Evolutionary conservation across 2,113 vertebrate species (phyloP).

Genomic region (Misgurnus anguillicaudatus): DNA sequence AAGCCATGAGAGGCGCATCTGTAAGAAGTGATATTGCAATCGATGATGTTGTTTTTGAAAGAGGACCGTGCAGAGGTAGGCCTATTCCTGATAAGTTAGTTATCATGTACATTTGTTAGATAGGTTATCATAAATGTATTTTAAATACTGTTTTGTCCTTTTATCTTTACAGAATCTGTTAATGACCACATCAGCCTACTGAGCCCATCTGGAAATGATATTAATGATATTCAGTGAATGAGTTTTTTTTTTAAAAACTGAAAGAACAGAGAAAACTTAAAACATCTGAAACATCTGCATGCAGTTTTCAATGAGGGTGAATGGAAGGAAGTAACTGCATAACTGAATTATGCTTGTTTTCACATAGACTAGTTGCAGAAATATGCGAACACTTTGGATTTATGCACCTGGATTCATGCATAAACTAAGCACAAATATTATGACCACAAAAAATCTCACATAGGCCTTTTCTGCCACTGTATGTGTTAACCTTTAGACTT

Average conservation of each 20-base stretch:
- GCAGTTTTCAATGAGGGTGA: neutral
- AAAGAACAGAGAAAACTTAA: neutral
- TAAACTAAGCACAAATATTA: too few species aligned
- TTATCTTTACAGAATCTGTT: conserved; percentile 10
- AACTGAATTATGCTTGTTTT: neutral
- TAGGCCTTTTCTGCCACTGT: too few species aligned
- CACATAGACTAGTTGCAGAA: neutral
- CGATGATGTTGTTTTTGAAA: conserved; percentile 86
- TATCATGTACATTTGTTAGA: neutral
- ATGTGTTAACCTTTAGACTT: too few species aligned
- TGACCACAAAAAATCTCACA: too few species aligned
- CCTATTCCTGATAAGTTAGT: neutral
- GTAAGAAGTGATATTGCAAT: conserved; percentile 90
- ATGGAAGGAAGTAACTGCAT: neutral
- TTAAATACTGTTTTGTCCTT: neutral
- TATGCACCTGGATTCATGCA: too few species aligned
- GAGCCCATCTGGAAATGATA: neutral
- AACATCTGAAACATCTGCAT: neutral
- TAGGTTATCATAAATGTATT: neutral
- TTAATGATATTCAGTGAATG: conserved; percentile 12
- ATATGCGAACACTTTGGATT: too few species aligned
- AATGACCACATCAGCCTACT: neutral
- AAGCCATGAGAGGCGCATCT: conserved; percentile 84
- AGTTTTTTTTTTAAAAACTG: neutral
- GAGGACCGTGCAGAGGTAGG: conserved; percentile 88